These are phyloP conservation scores for Acleris emargana DNA, from an alignment of 2,888 invertebrate species.

Conservation along the genomic window DNA sequence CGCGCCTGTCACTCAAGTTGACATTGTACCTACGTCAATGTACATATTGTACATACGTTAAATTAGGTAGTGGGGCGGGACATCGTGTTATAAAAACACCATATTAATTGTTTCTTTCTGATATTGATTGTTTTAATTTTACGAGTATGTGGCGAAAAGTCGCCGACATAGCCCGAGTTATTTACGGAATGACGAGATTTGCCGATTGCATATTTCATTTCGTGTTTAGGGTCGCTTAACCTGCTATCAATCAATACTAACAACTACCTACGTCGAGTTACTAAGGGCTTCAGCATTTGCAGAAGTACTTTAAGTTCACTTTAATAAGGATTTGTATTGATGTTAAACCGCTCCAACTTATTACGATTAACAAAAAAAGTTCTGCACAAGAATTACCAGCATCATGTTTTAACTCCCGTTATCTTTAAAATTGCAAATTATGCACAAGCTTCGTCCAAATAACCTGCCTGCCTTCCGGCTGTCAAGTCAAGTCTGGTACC, in stretches of 20 bases:
- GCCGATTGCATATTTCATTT: slow-evolving; percentile 3
- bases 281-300: not conserved
- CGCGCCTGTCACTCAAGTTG: no score
- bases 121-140: no score
- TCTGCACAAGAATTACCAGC: not conserved
- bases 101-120: no score
- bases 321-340: no score
- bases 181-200: slow-evolving; percentile 1
- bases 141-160: not conserved
- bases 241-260: slow-evolving; percentile 5
- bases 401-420: slow-evolving; percentile 18
- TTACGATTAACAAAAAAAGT: no score
- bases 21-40: no score
- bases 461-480: slow-evolving; percentile 28
- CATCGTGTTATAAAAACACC: no score
- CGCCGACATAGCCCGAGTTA: slow-evolving; percentile 14
- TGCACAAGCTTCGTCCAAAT: not conserved
- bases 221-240: slow-evolving; percentile 3
- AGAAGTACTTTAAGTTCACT: no score
- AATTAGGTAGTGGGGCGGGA: no score
- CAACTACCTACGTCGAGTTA: not conserved
- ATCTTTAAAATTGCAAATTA: slow-evolving; percentile 18
- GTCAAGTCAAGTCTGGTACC: slow-evolving; percentile 20
- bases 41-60: no score
- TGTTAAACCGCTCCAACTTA: no score